Conservation (phyloP, 2,797 vertebrate genomes). For the Hirundo rustica region DNA sequence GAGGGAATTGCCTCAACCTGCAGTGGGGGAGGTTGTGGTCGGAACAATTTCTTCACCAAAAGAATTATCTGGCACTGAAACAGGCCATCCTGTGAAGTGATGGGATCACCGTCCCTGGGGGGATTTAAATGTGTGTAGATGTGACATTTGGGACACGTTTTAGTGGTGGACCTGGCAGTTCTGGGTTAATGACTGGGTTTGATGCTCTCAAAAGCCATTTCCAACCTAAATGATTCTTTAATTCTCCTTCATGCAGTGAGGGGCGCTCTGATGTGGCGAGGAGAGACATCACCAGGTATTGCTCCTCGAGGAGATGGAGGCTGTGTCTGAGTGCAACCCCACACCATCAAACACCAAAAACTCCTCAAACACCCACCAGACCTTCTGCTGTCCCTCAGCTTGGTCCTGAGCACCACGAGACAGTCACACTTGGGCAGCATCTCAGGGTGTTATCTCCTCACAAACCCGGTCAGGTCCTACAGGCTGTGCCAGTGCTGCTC, state of each 20-base stretch:
- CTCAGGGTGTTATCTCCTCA: neutral
- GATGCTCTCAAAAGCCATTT: neutral
- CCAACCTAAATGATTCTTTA: neutral
- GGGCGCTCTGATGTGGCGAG: neutral
- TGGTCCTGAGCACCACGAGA: rapidly evolving
- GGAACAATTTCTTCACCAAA: neutral
- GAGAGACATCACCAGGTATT: rapidly evolving
- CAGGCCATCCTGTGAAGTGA: neutral
- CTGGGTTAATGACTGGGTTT: neutral
- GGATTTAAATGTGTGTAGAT: rapidly evolving
- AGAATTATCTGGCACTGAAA: neutral
- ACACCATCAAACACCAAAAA: neutral
- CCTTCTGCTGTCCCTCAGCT: neutral
- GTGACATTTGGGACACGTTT: rapidly evolving
- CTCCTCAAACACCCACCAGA: neutral
- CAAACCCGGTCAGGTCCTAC: neutral
- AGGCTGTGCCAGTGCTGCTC: neutral
- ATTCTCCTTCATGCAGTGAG: neutral
- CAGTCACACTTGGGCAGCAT: neutral
- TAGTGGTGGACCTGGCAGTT: neutral
- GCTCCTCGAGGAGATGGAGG: neutral
- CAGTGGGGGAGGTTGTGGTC: neutral
- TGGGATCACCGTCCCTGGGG: neutral
- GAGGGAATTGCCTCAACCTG: neutral
- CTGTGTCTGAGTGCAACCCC: neutral